A percentile compares a stretch with the other conserved stretches of the same genome.
Conservation (phyloP, 2,113 vertebrate genomes). For the Oncorhynchus mykiss region DNA sequence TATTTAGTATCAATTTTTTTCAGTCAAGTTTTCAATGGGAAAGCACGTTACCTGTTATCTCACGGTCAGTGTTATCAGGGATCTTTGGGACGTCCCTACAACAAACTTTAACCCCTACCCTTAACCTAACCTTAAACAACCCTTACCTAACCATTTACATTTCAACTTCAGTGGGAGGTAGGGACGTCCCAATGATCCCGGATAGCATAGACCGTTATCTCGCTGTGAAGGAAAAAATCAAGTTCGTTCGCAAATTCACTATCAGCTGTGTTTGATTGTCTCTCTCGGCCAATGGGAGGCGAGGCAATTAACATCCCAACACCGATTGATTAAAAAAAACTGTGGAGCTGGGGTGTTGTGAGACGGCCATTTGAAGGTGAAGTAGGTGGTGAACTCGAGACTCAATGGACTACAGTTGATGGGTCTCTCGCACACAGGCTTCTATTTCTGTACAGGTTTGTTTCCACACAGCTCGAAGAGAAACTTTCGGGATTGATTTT, state of each 20-base stretch:
- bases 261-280: conserved; percentile 71
- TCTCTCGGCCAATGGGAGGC: conserved; percentile 73
- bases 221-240: conserved; percentile 62
- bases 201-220: no score
- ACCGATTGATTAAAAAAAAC: conserved; percentile 59
- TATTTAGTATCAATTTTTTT: neutral
- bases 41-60: conserved; percentile 31
- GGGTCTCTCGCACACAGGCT: conserved; percentile 15
- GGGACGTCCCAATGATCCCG: no score
- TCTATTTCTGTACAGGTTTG: conserved; percentile 14
- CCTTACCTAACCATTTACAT: no score
- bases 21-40: neutral
- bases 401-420: conserved; percentile 32
- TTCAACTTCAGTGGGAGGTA: no score
- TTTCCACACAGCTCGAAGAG: neutral
- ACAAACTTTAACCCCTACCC: no score
- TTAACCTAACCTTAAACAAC: no score
- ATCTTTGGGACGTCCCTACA: no score
- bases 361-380: conserved; percentile 40
- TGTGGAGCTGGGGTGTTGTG: conserved; percentile 14
- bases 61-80: neutral
- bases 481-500: no score
- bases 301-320: conserved; percentile 54
- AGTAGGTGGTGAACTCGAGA: neutral
- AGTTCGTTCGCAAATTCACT: conserved; percentile 84